Percentiles rank a stretch among this genome's conserved stretches.
These are phyloP conservation scores for Hyla sarda DNA, from an alignment of 2,113 vertebrate genomes.

Conservation along the genomic window DNA sequence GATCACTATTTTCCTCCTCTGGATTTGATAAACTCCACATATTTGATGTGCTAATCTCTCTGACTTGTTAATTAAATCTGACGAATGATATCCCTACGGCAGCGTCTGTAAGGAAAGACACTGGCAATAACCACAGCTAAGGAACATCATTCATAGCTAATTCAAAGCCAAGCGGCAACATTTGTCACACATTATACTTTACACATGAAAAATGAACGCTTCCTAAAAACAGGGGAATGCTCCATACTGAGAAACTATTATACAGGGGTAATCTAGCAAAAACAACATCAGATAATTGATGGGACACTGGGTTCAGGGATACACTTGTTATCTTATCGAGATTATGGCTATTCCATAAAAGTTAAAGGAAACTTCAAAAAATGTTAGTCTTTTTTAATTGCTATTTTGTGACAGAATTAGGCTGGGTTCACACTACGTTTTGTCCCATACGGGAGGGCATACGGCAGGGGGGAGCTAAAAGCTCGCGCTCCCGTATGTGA, in stretches of 20 bases:
- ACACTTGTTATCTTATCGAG: neutral
- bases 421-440: too few relatives aligned
- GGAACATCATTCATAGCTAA: neutral
- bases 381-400: neutral
- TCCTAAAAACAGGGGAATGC: neutral
- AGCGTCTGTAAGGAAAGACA: neutral
- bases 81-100: conserved; percentile 15
- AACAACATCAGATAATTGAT: neutral
- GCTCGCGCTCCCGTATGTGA: too few relatives aligned
- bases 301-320: neutral
- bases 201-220: neutral
- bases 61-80: conserved; percentile 34
- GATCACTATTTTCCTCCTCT: neutral
- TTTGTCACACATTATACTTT: conserved; percentile 5
- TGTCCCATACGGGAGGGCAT: too few relatives aligned
- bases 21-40: conserved; percentile 3
- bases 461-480: too few relatives aligned
- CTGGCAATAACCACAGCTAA: neutral
- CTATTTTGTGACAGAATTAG: neutral
- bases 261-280: neutral
- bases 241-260: neutral
- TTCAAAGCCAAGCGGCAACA: neutral
- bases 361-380: neutral
- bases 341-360: neutral
- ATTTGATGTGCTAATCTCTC: conserved; percentile 26